Base-by-base conservation (phyloP, 2,113 vertebrate genomes). In the Chaenogobius annularis region DNA sequence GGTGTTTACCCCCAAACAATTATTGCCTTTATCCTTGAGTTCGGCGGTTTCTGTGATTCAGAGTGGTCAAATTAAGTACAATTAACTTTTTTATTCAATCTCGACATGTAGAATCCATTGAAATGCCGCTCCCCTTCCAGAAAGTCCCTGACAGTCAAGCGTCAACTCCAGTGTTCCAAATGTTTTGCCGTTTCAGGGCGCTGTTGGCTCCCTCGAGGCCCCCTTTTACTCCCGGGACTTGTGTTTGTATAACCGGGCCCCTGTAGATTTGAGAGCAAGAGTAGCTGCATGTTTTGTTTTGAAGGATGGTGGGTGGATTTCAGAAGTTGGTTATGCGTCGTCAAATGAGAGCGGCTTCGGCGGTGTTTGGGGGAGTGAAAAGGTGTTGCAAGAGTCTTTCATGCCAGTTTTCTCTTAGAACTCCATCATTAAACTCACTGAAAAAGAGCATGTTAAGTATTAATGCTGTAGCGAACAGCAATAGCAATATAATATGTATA, bases 191-290 rank as follows among this genome's bases (percentile, higher is more conserved):
- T 75, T 58, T 70, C 55, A 50, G 46, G 19, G 62, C 0, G 1
- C 68, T 26, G 17, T 69, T 12, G 15, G 78, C 81, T 66, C 79
- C 68, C 77, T 47, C 37, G 59, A 69, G 83, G 73, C 70, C 74
- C 54, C 66, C 7, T 15, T 1, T 2, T 46, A 19, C 77, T 80
- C 50, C 10, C 35, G 70, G 75, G 69, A 37, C 66, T 12, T 66
- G 58, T 74, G 71, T 83, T 84, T 87, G 67, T 72, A 83, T 88
- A 76, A 67, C 43, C 62, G 73, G 26, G n/a, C 22, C 70, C 80
- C 74, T 68, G 69, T 66, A 31, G 80, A 70, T 23, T 13, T 12
- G 23, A 31, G 62, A 76, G 44, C 3, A 59, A 73, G 56, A 50
- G 54, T 64, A 66, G 74, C 68, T 69, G n/a, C 31, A 52, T 69